phyloP scores from a whole-genome alignment of 2,113 vertebrate genomes.

The Hemicordylus capensis region DNA sequence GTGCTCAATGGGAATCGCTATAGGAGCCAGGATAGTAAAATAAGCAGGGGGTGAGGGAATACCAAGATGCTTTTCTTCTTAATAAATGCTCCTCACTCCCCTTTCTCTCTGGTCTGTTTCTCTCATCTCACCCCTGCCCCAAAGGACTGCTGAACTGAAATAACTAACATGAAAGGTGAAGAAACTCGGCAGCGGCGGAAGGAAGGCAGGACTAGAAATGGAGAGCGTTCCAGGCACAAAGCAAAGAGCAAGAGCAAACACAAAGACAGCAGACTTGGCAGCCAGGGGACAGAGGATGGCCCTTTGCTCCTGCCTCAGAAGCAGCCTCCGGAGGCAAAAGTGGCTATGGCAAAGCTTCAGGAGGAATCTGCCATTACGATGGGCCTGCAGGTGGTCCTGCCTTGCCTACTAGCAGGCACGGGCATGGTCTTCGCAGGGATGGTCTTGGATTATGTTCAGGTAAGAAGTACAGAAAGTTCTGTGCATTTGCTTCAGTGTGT shows the following conservation, averaged over 20 bases:
- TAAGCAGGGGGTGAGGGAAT: background rate
- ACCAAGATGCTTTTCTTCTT: background rate
- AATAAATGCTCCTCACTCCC: background rate
- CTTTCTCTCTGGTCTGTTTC: slow-evolving; percentile 23
- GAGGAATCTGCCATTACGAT: slow-evolving; percentile 80
- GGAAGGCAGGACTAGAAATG: slow-evolving; percentile 79
- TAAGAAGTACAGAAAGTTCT: slow-evolving; percentile 47
- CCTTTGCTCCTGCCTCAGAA: slow-evolving; percentile 57
- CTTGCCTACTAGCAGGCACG: slow-evolving; percentile 85
- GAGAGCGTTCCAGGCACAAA: slow-evolving; percentile 67
- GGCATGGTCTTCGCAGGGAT: slow-evolving; percentile 88
- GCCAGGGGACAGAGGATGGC: slow-evolving; percentile 70
- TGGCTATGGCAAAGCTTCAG: slow-evolving; percentile 66
- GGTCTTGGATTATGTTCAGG: slow-evolving; percentile 88
- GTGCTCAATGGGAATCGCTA: background rate
- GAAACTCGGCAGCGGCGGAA: slow-evolving; percentile 83
- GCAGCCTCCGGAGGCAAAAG: slow-evolving; percentile 71
- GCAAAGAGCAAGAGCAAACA: slow-evolving; percentile 74
- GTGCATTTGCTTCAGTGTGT: background rate
- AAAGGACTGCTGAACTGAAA: slow-evolving; percentile 29
- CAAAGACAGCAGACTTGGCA: slow-evolving; percentile 58
- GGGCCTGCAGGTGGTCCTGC: slow-evolving; percentile 82
- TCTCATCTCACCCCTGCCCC: slow-evolving; percentile 7
- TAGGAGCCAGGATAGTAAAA: background rate
- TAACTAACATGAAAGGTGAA: slow-evolving; percentile 81